phyloP scores from a whole-genome alignment of 2,888 invertebrate species.

The Himalopsyche anomala region DNA sequence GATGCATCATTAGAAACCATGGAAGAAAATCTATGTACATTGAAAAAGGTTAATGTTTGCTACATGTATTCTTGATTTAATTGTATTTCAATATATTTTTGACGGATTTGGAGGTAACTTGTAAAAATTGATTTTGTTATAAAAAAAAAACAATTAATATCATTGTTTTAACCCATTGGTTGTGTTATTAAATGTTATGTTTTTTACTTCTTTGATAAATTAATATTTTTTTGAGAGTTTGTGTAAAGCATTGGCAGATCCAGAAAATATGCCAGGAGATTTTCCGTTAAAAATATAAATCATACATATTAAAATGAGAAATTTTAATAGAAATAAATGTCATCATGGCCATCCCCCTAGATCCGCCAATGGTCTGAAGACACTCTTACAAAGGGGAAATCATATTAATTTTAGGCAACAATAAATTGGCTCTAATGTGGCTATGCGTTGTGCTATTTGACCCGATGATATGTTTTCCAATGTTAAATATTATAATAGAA shows the following conservation, averaged over 20 bases:
- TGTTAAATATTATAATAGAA: background rate
- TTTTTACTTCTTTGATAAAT: too few species aligned
- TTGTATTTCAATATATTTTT: background rate
- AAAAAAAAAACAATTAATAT: background rate
- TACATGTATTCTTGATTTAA: too few species aligned
- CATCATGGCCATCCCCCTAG: too few species aligned
- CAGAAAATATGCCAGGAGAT: too few species aligned
- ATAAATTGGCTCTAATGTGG: background rate
- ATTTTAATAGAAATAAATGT: too few species aligned
- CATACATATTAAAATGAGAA: too few species aligned
- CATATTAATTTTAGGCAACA: background rate
- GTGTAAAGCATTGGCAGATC: too few species aligned
- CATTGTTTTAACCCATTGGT: background rate
- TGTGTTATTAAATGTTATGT: background rate
- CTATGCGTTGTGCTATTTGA: background rate
- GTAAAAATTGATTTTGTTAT: background rate
- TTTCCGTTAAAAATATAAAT: too few species aligned
- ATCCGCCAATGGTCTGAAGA: background rate
- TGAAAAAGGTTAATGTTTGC: constrained; percentile 46
- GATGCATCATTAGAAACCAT: constrained; percentile 49
- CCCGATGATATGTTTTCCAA: background rate
- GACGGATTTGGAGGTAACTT: background rate
- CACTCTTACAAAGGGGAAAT: background rate
- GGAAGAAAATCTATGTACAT: constrained; percentile 39
- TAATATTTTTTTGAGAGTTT: too few species aligned